These are phyloP conservation scores for Tragopan temminckii DNA, from an alignment of 2,797 vertebrate genomes.

Conservation along the genomic window DNA sequence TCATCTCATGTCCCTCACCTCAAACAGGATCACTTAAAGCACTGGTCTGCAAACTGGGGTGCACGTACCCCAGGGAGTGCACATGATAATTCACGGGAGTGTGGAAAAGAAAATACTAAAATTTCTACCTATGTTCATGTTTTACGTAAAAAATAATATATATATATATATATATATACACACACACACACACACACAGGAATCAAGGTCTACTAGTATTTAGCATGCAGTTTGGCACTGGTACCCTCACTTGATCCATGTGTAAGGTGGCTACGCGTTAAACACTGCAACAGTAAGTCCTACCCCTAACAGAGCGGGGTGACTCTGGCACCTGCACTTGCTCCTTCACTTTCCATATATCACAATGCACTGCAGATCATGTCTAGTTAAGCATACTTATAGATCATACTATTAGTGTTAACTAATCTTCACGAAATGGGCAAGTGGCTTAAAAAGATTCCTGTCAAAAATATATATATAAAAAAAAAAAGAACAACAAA, in stretches of 20 bases:
- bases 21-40: background rate
- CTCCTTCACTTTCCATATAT: background rate
- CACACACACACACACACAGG: no score
- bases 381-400: background rate
- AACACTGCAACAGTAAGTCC: no score
- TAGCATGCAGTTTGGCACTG: background rate
- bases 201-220: background rate
- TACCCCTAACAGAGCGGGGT: background rate
- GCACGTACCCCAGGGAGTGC: rapidly evolving
- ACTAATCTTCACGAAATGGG: background rate
- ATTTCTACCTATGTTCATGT: background rate
- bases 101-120: background rate
- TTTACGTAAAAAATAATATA: no score
- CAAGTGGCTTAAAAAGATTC: background rate
- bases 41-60: background rate
- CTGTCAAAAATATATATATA: background rate
- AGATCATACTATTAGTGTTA: background rate
- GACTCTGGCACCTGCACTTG: background rate
- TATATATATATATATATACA: no score
- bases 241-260: background rate
- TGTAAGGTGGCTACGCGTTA: rapidly evolving
- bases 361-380: background rate
- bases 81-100: background rate
- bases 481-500: no score
- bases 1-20: background rate